Evolutionary conservation across 1,140 invertebrate species (phyloP), one percentile per base, ranked within the genome.

Genomic region (Bradysia coprophila): DNA sequence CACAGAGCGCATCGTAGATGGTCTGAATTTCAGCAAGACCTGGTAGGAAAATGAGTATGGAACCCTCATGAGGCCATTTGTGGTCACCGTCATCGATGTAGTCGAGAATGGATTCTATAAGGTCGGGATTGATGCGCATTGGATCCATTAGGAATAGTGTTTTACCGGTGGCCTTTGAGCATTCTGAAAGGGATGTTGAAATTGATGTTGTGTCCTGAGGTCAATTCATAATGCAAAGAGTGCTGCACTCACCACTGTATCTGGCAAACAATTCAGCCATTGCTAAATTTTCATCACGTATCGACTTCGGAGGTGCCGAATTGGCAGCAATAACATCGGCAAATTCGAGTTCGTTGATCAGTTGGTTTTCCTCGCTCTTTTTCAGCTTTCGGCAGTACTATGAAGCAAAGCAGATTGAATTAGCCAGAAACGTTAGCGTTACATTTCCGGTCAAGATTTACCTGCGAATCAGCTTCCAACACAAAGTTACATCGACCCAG

Each of bases 11-110:
- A 46, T 87, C 79, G 53, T 76, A 72, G 4, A 89, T 51, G 1
- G 69, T 53, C 51, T 77, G 78, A 23, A 90, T 89, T 58, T 88
- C 86, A 4, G 73, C 75, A 45, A 86, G 73, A 3, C 85, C 85
- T 0, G 83, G 84, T 41, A 90, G 52, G 55, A 88, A 88, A 43
- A 88, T 69, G 45, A 85, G 56, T 48, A 86, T 83, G n/a, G 78
- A 76, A 24, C 81, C 80, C 48, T 71, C 67, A 53, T 57, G 67
- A 3, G 81, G 78, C 69, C 77, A 80, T 8, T 75, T 58, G 55
- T 86, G 79, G 67, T 72, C 69, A 59, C 80, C 50, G 58, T 64
- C 51, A 3, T 56, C 53, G 34, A 72, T 68, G 49, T 67, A 71
- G 6, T 52, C 62, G 15, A 89, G 54, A 33, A 81, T 64, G 28